Evolutionary conservation across 1,140 invertebrate species (phyloP), one percentile per base, ranked within the genome.

Genomic region (Drosophila erecta): DNA sequence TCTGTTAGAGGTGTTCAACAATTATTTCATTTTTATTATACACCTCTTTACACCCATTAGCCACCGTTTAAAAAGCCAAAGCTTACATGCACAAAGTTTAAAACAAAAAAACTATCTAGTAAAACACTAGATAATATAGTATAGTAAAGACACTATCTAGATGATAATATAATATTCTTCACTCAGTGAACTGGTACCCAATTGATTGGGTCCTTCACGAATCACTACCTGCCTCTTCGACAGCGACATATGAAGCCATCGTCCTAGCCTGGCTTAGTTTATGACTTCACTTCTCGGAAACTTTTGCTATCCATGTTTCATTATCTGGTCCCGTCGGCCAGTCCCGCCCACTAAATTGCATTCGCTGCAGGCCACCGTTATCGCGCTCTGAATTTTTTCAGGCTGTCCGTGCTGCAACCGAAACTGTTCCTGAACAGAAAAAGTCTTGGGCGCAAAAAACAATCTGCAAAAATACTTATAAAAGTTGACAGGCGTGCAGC

Each of bases 381-480:
- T 87, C 83, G 66, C 57, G 62, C 75, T 69, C 51, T 56, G 41
- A 65, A 79, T 86, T 79, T 70, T 55, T 55, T 49, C 35, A n/a
- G 7, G 27, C 33, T 58, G 44, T 40, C 44, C 22, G 40, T n/a
- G 12, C 41, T n/a, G 11, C 33, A 54, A 47, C 57, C 35, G n/a
- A 73, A 71, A 74, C 71, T 40, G 55, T 49, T 14, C 20, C 50
- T 8, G 30, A 30, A 49, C 40, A 49, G 58, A 87, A 83, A 71
- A 69, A 55, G 43, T 24, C n/a, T 40, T 41, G 27, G 43, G 53
- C 56, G 22, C 47, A 24, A 81, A 85, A 85, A 90, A 85, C 73
- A 85, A 89, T 85, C 80, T 89, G 70, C 66, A 85, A 69, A 90
- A 79, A 90, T 71, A 76, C 83, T 87, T 83, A 87, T 87, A 89